These are phyloP conservation scores for Bombus cullumanus DNA, from an alignment of 1,140 invertebrate species.

Conservation along the genomic window DNA sequence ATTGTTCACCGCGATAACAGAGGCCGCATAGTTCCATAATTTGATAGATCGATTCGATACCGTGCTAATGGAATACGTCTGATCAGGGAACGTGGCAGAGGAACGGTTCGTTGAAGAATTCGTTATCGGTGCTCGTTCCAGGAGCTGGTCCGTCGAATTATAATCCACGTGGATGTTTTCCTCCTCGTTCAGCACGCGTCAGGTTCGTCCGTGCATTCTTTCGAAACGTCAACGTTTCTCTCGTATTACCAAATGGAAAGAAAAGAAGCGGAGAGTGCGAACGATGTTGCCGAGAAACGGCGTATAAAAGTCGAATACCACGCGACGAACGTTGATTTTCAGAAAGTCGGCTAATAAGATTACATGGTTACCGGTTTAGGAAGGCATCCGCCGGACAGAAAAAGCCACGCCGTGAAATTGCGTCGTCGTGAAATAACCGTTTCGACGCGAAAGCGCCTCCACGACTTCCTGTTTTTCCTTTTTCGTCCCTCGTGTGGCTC, in stretches of 20 bases:
- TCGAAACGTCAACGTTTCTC: not conserved
- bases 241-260: not conserved
- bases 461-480: constrained; percentile 42
- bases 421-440: constrained; percentile 45
- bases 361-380: constrained; percentile 31
- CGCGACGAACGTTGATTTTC: not conserved
- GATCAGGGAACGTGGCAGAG: not conserved
- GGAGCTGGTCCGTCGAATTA: too few species aligned
- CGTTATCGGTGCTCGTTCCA: not conserved
- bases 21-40: not conserved
- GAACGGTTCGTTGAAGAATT: constrained; percentile 7
- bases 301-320: not conserved
- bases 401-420: constrained; percentile 31
- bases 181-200: not conserved
- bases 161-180: accelerated
- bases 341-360: constrained; percentile 43
- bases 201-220: not conserved
- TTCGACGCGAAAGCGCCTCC: constrained; percentile 38
- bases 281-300: not conserved
- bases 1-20: not conserved
- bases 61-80: not conserved
- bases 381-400: not conserved
- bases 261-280: not conserved
- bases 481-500: not conserved
- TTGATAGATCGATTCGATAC: not conserved